A percentile compares a stretch with the other conserved stretches of the same genome.
Conservation (phyloP, 2,888 invertebrate species). For the Malacosoma neustria region DNA sequence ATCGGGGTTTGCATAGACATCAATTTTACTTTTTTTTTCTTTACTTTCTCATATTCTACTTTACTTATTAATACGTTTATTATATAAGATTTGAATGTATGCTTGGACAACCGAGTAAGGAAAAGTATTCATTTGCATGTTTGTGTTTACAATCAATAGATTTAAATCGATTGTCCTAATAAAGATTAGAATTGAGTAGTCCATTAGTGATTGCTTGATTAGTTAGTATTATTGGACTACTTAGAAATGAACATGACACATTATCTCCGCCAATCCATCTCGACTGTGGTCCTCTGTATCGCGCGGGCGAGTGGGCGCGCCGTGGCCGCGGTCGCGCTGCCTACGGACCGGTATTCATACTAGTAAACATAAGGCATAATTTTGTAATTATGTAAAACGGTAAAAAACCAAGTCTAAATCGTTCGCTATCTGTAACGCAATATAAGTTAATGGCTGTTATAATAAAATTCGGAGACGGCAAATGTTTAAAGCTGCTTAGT, state of each 20-base stretch:
- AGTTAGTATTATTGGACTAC: conserved; percentile 46
- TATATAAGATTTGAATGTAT: too few relatives aligned
- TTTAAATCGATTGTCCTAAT: too few relatives aligned
- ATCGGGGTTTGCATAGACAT: too few relatives aligned
- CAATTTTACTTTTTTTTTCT: too few relatives aligned
- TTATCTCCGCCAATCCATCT: conserved; percentile 60
- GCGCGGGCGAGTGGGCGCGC: conserved; percentile 48
- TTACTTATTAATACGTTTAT: too few relatives aligned
- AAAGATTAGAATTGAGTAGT: too few relatives aligned
- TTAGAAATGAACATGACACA: conserved; percentile 53
- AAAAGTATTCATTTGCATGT: too few relatives aligned
- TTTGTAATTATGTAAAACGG: conserved; percentile 70
- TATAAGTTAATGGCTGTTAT: conserved; percentile 61
- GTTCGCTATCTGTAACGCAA: conserved; percentile 65
- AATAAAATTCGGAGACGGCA: conserved; percentile 56
- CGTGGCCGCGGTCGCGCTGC: conserved; percentile 7
- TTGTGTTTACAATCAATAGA: too few relatives aligned
- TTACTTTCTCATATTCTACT: too few relatives aligned
- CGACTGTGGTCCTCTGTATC: conserved; percentile 30
- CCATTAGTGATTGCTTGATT: conserved; percentile 46
- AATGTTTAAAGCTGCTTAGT: conserved; percentile 47
- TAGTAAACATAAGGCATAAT: conserved; percentile 61
- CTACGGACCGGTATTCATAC: conserved; percentile 27
- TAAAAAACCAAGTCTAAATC: conserved; percentile 56
- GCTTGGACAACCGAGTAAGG: too few relatives aligned